Evolutionary conservation across 2,888 invertebrate genomes (phyloP).

Genomic region (Rhamnusium bicolor): DNA sequence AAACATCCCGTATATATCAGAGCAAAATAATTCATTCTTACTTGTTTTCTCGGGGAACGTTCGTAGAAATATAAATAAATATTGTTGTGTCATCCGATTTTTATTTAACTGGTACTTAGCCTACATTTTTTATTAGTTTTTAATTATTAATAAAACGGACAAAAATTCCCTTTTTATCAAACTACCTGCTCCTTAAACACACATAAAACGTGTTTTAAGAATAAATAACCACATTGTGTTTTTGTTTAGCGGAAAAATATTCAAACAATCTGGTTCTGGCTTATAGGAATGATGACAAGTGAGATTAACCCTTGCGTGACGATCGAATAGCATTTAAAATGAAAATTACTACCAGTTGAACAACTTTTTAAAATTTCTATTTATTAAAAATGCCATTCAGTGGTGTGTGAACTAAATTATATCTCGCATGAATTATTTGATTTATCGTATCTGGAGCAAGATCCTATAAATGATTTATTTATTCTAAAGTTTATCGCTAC

Average conservation of each 20-base stretch:
- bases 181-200: neutral
- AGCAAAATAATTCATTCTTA: too few relatives aligned
- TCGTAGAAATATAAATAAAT: too few relatives aligned
- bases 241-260: constrained; percentile 2
- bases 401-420: constrained; percentile 21
- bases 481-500: constrained; percentile 1
- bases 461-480: constrained; percentile 2
- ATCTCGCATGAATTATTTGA: neutral
- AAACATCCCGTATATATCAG: too few relatives aligned
- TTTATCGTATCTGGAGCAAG: neutral
- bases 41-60: too few relatives aligned
- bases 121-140: neutral
- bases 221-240: constrained; percentile 11
- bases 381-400: constrained; percentile 15
- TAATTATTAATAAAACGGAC: neutral
- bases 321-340: constrained; percentile 10
- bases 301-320: constrained; percentile 28
- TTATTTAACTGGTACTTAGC: too few relatives aligned
- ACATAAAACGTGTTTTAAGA: neutral
- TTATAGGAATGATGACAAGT: constrained; percentile 21
- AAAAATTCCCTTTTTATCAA: neutral
- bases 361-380: constrained; percentile 11
- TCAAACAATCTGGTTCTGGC: constrained; percentile 23
- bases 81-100: too few relatives aligned
- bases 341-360: constrained; percentile 1